Evolutionary conservation across 1,140 invertebrate species (phyloP), one percentile per base, ranked within the genome.

Genomic region (Lepidurus packardi): DNA sequence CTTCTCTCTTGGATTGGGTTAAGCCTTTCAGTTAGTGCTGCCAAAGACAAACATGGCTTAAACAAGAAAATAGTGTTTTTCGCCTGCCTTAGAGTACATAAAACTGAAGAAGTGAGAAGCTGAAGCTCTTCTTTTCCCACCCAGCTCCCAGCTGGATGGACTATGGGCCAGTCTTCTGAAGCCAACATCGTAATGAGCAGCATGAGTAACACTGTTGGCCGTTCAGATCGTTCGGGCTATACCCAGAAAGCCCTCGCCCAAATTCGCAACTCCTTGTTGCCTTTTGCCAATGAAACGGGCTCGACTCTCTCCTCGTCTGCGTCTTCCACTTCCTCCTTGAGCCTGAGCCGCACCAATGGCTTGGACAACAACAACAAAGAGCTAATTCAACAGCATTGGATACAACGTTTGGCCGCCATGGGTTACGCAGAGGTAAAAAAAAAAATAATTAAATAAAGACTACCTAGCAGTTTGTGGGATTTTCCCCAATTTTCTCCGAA

Each of bases 201-300:
- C 78, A 80, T 76, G 77, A 80, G 77, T 53, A 80, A 78, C 79
- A 78, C 77, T 73, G 80, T 77, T 73, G 75, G 76, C 47, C 73
- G 76, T 65, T 24, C 76, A 75, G 80, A 79, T 74, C 76, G 80
- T 45, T 91, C 91, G 87, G 91, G 91, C 87, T 95, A 94, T 85
- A 91, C 92, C 85, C 92, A 94, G 84, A 94, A 94, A 86, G 93
- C 93, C 82, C 88, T 96, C 85, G 92, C 92, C 85, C 91, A 93
- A 85, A 96, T 96, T 83, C 89, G 93, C 77, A 94, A 94, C 83
- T 93, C 92, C 74, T 85, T 96, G 80, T 87, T 92, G 82, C 93
- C 93, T 73, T 95, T 94, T 84, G 92, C 92, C 75, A 93, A 92
- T 85, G 78, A 78, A 41, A 75, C 74, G 16, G 43, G 78, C 43